These are phyloP conservation scores for Neogobius melanostomus DNA, from an alignment of 2,113 vertebrate genomes.

Conservation along the genomic window DNA sequence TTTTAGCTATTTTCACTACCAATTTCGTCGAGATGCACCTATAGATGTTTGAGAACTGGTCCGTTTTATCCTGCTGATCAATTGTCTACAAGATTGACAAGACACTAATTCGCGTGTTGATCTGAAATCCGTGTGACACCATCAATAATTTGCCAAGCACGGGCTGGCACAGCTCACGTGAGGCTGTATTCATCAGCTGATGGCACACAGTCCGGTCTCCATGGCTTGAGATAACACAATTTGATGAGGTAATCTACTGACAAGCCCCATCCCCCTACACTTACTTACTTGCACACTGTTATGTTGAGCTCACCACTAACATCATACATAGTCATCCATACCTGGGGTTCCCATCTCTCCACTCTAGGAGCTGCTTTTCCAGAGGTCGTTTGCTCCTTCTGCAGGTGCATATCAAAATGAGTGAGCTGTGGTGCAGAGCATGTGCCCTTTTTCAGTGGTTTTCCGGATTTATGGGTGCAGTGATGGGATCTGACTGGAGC, in stretches of 20 bases:
- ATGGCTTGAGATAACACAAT: slow-evolving; percentile 50
- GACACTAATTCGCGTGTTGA: neutral
- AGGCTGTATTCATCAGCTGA: neutral
- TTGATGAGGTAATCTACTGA: slow-evolving; percentile 69
- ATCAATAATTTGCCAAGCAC: neutral
- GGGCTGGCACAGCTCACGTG: neutral
- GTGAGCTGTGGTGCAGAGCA: slow-evolving; percentile 9
- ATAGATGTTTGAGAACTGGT: neutral
- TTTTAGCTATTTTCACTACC: too few species aligned
- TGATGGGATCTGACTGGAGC: slow-evolving; percentile 16
- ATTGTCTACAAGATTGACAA: neutral
- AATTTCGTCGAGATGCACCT: too few species aligned
- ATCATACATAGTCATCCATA: slow-evolving; percentile 37
- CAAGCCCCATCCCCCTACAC: slow-evolving; percentile 41
- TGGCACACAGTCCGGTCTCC: slow-evolving; percentile 14
- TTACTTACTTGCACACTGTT: slow-evolving; percentile 24
- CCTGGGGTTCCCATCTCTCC: slow-evolving; percentile 11
- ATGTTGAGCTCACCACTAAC: slow-evolving; percentile 45
- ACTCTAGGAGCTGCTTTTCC: slow-evolving; percentile 7
- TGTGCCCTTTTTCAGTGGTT: slow-evolving; percentile 3
- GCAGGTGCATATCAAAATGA: slow-evolving; percentile 41
- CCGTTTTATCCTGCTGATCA: neutral
- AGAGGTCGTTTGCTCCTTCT: slow-evolving; percentile 18
- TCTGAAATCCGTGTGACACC: slow-evolving; percentile 11
- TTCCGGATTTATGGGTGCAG: slow-evolving; percentile 24